Conservation (phyloP, 2,888 invertebrate genomes). For the Tridacna gigas region DNA sequence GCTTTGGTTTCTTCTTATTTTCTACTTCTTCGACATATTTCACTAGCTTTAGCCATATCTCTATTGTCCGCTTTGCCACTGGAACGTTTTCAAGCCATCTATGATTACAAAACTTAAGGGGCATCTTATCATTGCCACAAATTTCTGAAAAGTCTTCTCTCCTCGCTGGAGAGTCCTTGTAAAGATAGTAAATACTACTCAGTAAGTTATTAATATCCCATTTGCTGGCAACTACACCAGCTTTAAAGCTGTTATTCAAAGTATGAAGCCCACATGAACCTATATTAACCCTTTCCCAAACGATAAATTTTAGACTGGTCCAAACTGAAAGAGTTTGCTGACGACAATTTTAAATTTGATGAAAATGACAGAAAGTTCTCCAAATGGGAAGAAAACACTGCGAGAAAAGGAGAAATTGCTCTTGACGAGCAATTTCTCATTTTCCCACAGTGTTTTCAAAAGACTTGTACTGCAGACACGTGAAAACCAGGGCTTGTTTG, state of each 20-base stretch:
- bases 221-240: constrained; percentile 27
- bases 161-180: constrained; percentile 73
- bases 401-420: too few species aligned
- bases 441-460: too few species aligned
- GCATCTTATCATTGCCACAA: constrained; percentile 46
- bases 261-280: constrained; percentile 57
- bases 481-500: too few species aligned
- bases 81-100: constrained; percentile 66
- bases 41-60: constrained; percentile 35
- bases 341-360: too few species aligned
- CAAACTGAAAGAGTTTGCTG: too few species aligned
- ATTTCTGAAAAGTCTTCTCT: constrained; percentile 23
- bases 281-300: too few species aligned
- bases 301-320: too few species aligned
- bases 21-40: constrained; percentile 52
- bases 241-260: constrained; percentile 34
- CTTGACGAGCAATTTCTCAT: too few species aligned
- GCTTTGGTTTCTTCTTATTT: constrained; percentile 44
- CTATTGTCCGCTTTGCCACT: constrained; percentile 53
- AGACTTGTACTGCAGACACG: too few species aligned
- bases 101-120: constrained; percentile 72
- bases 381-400: too few species aligned
- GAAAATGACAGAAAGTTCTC: too few species aligned
- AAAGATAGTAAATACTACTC: too few species aligned
- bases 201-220: constrained; percentile 60